Base-by-base conservation (phyloP, 2,888 invertebrate genomes). In the Agrotis clavis region DNA sequence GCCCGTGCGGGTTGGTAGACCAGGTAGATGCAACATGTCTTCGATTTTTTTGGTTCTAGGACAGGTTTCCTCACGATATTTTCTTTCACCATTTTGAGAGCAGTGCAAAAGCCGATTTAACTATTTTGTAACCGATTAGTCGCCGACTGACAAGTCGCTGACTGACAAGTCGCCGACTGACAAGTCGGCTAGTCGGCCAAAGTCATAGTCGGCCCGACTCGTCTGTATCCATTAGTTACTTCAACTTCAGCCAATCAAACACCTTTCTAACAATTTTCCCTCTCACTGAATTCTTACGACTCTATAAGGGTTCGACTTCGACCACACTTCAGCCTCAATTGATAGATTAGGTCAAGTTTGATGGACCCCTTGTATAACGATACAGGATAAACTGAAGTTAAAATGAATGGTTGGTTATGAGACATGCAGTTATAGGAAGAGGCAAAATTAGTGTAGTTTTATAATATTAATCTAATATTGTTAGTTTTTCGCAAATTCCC, bases 211-310 rank as follows among this genome's bases (percentile, higher is more conserved):
- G 30, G 30, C 4, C 25, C 30, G 30, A 30, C 35, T 6, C 35
- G 6, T 7, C 35, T 35, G 2, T 48, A 35, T 21, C 11, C 2
- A 48, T 16, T n/a, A 59, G 30, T 50, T 50, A 65, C 19, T 56
- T 18, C n/a, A n/a, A 77, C 60, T 54, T 51, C 48, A 25, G 57
- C 51, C 66, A 78, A 65, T 76, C 65, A 51, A 78, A 76, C 60
- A 76, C 79, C 65, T 62, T 48, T 61, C 50, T 62, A 66, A 78
- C 78, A 78, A 71, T 76, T 76, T 76, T 78, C 78, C 75, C 53
- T 78, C 25, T 50, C 75, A 78, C 75, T 78, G 75, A 60, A 54
- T 78, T 77, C 75, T 76, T 78, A 78, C 51, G 60, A 65, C 80
- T 79, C 64, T 53, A 64, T 68, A 65, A 51, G 79, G 73, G 50